phyloP scores from a whole-genome alignment of 2,113 vertebrate genomes.

The Chitala chitala region DNA sequence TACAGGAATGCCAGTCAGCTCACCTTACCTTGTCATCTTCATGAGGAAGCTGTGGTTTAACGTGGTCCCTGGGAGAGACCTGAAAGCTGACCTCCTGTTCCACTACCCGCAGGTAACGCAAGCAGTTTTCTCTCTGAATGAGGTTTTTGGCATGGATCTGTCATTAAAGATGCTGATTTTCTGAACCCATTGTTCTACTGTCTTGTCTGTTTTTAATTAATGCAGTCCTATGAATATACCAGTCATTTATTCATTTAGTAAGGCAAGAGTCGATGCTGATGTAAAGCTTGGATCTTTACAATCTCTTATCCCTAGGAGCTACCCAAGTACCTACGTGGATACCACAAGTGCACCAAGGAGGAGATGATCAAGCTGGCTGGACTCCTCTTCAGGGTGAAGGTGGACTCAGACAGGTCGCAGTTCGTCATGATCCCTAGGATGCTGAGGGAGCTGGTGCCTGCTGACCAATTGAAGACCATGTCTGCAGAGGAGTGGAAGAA shows the following conservation, averaged over 20 bases:
- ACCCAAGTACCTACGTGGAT: slow-evolving; percentile 90
- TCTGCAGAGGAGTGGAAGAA: slow-evolving; percentile 89
- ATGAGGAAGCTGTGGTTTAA: slow-evolving; percentile 93
- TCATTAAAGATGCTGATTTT: neutral
- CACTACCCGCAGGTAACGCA: slow-evolving; percentile 84
- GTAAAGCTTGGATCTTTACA: neutral
- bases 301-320: slow-evolving; percentile 68
- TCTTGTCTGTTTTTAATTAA: neutral
- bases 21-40: slow-evolving; percentile 73
- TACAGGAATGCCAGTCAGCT: slow-evolving; percentile 47
- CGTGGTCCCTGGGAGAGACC: slow-evolving; percentile 77
- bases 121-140: neutral
- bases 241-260: neutral
- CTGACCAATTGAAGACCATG: slow-evolving; percentile 71
- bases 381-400: slow-evolving; percentile 77
- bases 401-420: slow-evolving; percentile 65
- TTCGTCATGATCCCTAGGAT: slow-evolving; percentile 72
- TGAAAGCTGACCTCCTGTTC: slow-evolving; percentile 77
- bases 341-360: slow-evolving; percentile 77
- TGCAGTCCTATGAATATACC: no score
- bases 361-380: slow-evolving; percentile 76
- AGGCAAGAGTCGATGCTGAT: neutral
- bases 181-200: neutral
- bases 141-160: neutral
- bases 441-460: slow-evolving; percentile 81